These are phyloP conservation scores for Vanessa tameamea DNA, from an alignment of 1,140 invertebrate genomes.

Conservation along the genomic window DNA sequence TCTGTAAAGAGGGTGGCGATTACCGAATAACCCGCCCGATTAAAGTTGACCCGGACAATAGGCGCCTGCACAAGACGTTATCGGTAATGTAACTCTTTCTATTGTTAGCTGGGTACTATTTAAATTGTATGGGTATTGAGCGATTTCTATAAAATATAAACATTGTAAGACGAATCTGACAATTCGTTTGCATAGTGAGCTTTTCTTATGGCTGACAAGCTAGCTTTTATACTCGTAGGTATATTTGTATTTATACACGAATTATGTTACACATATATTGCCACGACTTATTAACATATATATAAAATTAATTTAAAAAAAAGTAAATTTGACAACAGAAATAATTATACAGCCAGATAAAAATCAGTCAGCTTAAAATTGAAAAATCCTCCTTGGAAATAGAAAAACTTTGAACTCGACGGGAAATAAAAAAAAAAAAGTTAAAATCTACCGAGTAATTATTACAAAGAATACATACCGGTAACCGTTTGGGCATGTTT, in stretches of 20 bases:
- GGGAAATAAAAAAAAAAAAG: not conserved
- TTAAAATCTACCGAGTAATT: not conserved
- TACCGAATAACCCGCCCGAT: constrained; percentile 33
- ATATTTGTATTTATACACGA: too few relatives aligned
- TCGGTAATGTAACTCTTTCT: constrained; percentile 30
- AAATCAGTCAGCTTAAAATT: not conserved
- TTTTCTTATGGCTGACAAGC: too few relatives aligned
- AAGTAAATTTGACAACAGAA: too few relatives aligned
- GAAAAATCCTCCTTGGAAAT: too few relatives aligned
- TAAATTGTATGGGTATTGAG: not conserved
- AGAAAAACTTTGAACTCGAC: not conserved
- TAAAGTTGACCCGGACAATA: constrained; percentile 29
- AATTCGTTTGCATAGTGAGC: too few relatives aligned
- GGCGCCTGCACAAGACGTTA: constrained; percentile 37
- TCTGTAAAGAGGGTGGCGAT: constrained; percentile 47
- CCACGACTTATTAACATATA: too few relatives aligned
- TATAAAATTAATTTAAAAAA: too few relatives aligned
- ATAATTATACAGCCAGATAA: too few relatives aligned
- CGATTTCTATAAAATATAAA: too few relatives aligned
- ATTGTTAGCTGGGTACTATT: constrained; percentile 1
- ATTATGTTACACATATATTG: too few relatives aligned
- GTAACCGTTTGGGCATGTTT: constrained; percentile 6
- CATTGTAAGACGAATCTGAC: too few relatives aligned
- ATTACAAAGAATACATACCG: constrained; percentile 17
- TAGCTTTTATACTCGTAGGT: too few relatives aligned